Conservation (phyloP, 1,140 invertebrate genomes). For the Anagrus nilaparvatae region DNA sequence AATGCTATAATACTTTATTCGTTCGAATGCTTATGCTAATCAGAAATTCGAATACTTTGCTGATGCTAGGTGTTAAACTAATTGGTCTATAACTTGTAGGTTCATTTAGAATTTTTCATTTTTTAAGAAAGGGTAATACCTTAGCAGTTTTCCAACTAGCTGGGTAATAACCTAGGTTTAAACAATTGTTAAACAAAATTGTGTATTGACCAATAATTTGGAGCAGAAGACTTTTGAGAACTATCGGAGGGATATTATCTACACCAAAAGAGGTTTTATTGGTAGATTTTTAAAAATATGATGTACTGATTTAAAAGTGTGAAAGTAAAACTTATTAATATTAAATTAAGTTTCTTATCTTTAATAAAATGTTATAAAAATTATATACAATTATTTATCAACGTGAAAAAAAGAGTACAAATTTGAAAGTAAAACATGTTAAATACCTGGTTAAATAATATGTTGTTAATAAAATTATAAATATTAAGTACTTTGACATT, state of each 20-base stretch:
- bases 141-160: neutral
- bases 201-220: neutral
- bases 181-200: conserved; percentile 4
- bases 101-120: neutral
- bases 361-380: no score
- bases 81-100: conserved; percentile 7
- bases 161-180: neutral
- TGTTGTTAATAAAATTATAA: no score
- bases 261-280: conserved; percentile 4
- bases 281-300: neutral
- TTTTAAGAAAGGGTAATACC: conserved; percentile 9
- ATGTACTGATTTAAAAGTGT: neutral
- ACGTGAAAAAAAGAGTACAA: no score
- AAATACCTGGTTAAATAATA: no score
- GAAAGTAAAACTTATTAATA: no score
- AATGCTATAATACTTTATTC: no score
- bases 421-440: no score
- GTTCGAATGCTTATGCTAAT: no score
- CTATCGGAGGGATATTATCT: conserved; percentile 6
- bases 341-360: no score
- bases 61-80: neutral
- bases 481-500: no score
- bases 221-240: neutral
- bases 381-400: no score
- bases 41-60: conserved; percentile 12